Conservation (phyloP, 1,140 invertebrate species). For the Lucilia sericata region DNA sequence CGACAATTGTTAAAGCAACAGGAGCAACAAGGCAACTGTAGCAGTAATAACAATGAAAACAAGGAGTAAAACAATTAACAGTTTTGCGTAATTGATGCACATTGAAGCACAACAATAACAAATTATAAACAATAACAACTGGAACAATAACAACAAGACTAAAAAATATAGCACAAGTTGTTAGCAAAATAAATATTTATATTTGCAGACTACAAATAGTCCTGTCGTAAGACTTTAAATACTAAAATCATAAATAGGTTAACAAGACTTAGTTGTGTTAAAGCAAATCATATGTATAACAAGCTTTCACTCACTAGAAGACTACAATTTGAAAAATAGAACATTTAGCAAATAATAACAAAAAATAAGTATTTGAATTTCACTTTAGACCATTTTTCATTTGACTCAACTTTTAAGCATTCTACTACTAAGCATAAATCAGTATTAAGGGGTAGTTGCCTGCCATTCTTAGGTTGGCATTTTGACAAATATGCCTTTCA, state of each 20-base stretch:
- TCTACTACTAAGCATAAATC: neutral
- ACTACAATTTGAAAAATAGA: too few relatives aligned
- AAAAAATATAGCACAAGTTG: neutral
- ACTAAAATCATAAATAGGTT: neutral
- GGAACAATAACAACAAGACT: neutral
- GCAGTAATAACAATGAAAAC: too few relatives aligned
- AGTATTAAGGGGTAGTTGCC: neutral
- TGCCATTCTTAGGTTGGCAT: neutral
- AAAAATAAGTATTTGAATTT: too few relatives aligned
- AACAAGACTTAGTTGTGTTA: neutral
- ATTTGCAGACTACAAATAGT: too few relatives aligned
- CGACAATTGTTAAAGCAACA: too few relatives aligned
- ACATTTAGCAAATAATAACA: neutral
- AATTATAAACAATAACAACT: neutral
- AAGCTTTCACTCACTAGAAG: too few relatives aligned
- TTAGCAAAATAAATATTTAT: neutral
- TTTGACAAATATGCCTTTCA: constrained; percentile 20
- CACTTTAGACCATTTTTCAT: neutral
- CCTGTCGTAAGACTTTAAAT: too few relatives aligned
- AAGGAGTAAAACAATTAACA: constrained; percentile 38
- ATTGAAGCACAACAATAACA: constrained; percentile 17
- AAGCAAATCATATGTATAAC: too few relatives aligned
- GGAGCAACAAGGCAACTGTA: too few relatives aligned
- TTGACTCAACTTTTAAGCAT: neutral
- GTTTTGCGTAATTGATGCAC: constrained; percentile 35